These are phyloP conservation scores for Petroica traversi DNA, from an alignment of 2,113 vertebrate genomes.

Conservation along the genomic window DNA sequence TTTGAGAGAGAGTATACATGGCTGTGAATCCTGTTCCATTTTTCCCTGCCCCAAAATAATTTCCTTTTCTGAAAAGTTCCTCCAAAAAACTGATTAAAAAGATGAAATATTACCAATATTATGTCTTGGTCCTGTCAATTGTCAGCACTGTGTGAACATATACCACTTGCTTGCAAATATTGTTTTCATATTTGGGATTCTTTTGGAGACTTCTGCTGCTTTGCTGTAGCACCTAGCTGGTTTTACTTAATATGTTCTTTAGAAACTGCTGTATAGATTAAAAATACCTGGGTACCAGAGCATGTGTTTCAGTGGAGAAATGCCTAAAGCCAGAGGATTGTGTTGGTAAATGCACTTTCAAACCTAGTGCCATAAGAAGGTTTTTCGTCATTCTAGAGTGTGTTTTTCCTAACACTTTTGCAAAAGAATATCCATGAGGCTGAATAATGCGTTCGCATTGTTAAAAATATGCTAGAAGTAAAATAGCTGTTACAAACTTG, in stretches of 20 bases:
- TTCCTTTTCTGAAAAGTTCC: not conserved
- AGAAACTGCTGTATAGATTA: not conserved
- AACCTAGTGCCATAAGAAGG: not conserved
- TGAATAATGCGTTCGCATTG: rapidly evolving
- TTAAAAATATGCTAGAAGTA: not conserved
- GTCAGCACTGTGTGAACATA: not conserved
- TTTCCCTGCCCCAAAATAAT: not conserved
- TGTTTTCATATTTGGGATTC: not conserved
- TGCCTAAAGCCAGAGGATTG: not conserved
- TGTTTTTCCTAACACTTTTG: not conserved
- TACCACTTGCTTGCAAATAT: not conserved
- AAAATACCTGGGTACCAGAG: not conserved
- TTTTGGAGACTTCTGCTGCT: not conserved
- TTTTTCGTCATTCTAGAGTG: not conserved
- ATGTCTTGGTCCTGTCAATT: not conserved
- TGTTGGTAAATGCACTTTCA: not conserved
- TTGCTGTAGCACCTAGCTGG: not conserved
- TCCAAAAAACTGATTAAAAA: not conserved
- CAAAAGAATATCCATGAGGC: not conserved
- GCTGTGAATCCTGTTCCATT: not conserved
- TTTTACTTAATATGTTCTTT: not conserved
- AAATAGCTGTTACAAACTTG: not conserved
- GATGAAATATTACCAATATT: not conserved
- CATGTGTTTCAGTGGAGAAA: not conserved
- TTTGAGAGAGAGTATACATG: not conserved